Base-by-base conservation (phyloP, 2,113 vertebrate genomes). In the Leptosomus discolor region DNA sequence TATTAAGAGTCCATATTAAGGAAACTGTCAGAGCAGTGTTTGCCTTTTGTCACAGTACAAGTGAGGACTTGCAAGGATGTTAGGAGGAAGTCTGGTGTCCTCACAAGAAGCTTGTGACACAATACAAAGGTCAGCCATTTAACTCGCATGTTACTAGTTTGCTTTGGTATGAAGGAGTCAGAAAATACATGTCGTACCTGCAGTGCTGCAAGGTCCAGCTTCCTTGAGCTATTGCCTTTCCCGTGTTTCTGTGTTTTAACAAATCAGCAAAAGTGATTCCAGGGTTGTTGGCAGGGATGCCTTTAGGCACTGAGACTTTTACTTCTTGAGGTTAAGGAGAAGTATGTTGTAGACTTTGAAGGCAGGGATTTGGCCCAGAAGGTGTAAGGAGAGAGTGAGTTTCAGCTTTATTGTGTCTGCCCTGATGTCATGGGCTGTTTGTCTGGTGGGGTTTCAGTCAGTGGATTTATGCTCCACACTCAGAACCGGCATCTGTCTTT, bases 141-240 rank as follows among this genome's bases (percentile, higher is more conserved):
- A 84, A 58, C 13, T 88, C 13, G 7, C 16, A 8, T 84, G 71
- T 85, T 78, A 36, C 65, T 73, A 29, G 46, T 68, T 88, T 78
- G n/a, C 45, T 83, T 76, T 85, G 45, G 10, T 67, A 10, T 54
- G 51, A 73, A 74, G 43, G 51, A 77, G 18, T 41, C 5, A 4
- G 50, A 45, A 54, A 34, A 46, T 39, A 19, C 0, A 0, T 34
- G 61, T 27, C 0, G 2, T 82, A 51, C 48, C 14, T 3, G 1
- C 53, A 20, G 8, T n/a, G 21, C 79, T 26, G 41, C 0, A 1
- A 61, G 54, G 16, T 76, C 45, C 45, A 45, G 17, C 46, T 92
- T 77, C 29, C 34, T 45, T 56, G 46, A 63, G 29, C 34, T 70
- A 8, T 65, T 70, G 19, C 6, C 48, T 78, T 88, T 82, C 30